Conservation (phyloP, 2,797 vertebrate species). For the Sylvia borin region DNA sequence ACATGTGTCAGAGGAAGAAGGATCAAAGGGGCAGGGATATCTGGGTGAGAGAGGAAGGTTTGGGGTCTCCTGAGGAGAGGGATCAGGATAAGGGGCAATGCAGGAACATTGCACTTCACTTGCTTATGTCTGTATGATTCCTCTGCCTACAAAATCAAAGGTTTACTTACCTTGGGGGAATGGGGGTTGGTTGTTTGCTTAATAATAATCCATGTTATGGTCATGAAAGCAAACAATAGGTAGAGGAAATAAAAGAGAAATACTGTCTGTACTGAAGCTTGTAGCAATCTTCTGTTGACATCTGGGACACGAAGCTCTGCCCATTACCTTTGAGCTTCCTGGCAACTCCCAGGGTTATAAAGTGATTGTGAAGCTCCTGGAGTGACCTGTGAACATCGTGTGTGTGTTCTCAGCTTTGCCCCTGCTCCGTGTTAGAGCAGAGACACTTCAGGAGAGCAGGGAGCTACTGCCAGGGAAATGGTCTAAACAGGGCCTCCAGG, state of each 20-base stretch:
- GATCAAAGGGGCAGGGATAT: not conserved
- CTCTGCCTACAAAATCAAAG: not conserved
- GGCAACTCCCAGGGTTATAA: slow-evolving; percentile 20
- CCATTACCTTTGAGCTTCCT: slow-evolving; percentile 63
- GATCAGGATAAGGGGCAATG: not conserved
- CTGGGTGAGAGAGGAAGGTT: not conserved
- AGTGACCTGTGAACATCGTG: not conserved
- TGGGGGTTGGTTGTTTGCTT: not conserved
- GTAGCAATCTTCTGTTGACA: not conserved
- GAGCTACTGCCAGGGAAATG: not conserved
- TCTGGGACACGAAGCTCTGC: not conserved
- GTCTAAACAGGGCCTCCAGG: not conserved
- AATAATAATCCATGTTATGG: not conserved
- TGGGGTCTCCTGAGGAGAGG: not conserved
- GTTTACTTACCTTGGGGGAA: not conserved
- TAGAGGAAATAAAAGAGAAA: not conserved
- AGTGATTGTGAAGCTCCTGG: not conserved
- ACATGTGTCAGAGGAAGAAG: not conserved
- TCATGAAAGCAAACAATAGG: not conserved
- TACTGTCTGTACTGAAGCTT: not conserved
- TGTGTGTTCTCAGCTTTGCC: not conserved
- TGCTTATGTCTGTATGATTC: rapidly evolving
- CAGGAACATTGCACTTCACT: not conserved
- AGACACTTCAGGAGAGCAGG: not conserved
- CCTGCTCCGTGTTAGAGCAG: not conserved